Base-by-base conservation (phyloP, 2,888 invertebrate species). In the Deladenus siricidicola region DNA sequence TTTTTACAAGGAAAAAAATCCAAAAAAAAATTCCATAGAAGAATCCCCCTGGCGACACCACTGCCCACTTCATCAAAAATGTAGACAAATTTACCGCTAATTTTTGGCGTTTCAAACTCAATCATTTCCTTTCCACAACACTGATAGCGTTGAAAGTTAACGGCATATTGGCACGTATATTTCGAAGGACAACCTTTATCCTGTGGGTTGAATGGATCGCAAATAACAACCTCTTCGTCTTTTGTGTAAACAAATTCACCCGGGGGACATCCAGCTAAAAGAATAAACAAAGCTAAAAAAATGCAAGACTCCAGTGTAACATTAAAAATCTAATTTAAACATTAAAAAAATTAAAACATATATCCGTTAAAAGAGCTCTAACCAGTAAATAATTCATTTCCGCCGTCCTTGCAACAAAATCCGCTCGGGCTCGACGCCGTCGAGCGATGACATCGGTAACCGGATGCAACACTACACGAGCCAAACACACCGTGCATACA, bases 121-220 rank as follows among this genome's bases (percentile, higher is more conserved):
- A 73, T 68, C n/a, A 71, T 68, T 55, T 73, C 72, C 29, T 75
- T 75, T 44, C 75, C 75, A 56, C 75, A 75, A 45, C 75, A 75
- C 52, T 75, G 75, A 56, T 75, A 75, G 1, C 75, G 55, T 58
- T 75, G 75, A 56, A 71, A 72, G 14, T 70, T 67, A 29, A 70
- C 61, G 3, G 75, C 68, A 43, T 69, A 75, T 44, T 75, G 75
- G 48, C 75, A 75, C 17, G 70, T 61, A 52, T 66, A 71, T 4
- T 57, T 55, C 14, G 54, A 28, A 2, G 73, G 71, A 44, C 72
- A 73, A 28, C 71, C 70, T 60, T 70, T 70, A 48, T 75, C 71
- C 43, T 64, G 68, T 1, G 67, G 65, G 59, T 75, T 75, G 60
- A 75, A 75, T 8, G 75, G 75, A 68, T 75, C 75, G 55, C 75